Percentiles rank a stretch among this genome's conserved stretches.
These are phyloP conservation scores for Triplophysa bombifrons DNA, from an alignment of 2,797 vertebrate species.

Conservation along the genomic window DNA sequence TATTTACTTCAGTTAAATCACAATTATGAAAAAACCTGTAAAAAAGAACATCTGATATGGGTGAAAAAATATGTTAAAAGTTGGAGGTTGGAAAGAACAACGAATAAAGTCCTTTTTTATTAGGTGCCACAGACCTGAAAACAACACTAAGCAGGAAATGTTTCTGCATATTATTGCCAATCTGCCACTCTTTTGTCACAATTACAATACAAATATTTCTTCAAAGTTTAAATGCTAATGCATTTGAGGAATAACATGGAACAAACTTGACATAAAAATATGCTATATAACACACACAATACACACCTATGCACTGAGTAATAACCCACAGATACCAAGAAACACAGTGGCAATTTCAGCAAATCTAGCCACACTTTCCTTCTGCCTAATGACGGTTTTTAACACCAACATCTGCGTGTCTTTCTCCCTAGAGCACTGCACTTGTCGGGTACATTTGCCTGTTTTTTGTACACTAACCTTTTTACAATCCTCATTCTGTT, in stretches of 20 bases:
- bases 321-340: constrained; percentile 1
- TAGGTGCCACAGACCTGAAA: too few species aligned
- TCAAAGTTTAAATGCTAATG: background rate
- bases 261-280: background rate
- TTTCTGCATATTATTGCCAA: too few species aligned
- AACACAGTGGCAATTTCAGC: constrained; percentile 61
- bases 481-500: constrained; percentile 38
- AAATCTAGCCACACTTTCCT: constrained; percentile 52
- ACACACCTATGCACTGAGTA: background rate
- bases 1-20: too few species aligned
- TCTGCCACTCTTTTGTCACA: too few species aligned
- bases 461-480: constrained; percentile 44
- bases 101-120: too few species aligned
- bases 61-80: too few species aligned
- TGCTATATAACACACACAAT: background rate
- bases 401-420: constrained; percentile 50
- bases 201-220: too few species aligned
- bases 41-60: too few species aligned
- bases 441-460: constrained; percentile 48
- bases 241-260: background rate
- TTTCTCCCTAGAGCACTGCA: constrained; percentile 34
- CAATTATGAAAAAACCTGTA: too few species aligned
- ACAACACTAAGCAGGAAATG: too few species aligned
- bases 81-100: too few species aligned
- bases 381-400: constrained; percentile 62